Evolutionary conservation across 2,888 invertebrate genomes (phyloP), one percentile per base, ranked within the genome.

Genomic region (Chloromyia formosa): DNA sequence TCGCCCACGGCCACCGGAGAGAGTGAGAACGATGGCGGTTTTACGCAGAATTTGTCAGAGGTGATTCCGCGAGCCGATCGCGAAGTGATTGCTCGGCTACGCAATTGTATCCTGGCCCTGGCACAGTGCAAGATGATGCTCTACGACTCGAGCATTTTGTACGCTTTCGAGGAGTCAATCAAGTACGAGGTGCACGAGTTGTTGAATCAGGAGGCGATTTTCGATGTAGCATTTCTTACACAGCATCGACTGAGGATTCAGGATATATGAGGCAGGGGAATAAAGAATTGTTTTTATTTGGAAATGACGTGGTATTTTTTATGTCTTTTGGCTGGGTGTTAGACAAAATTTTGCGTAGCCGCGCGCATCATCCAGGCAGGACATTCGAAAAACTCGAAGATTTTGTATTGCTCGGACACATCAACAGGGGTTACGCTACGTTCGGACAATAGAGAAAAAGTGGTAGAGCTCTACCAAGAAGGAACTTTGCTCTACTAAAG

Each of bases 121-220:
- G 92, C 94, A 0, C 91, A 94, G 23, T 93, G 94, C 78, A 94
- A 94, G 82, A 92, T 98, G 86, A 92, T 95, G 88, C 86, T 99
- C 1, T 97, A 92, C 80, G 97, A 98, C 82, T 96, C 96, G 0
- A 96, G 95, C 81, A 94, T 98, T 62, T 89, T 93, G 79, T 94
- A 94, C 82, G 95, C 97, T 0, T 98, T 91, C 84, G 95, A 97
- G 79, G 94, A 94, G 82, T 97, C 97, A 5, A 84, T 90, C 54
- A 93, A 94, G 82, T 96, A 95, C 82, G 88, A 88, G 12, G 92
- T 94, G 10, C 89, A 89, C 78, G 94, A 96, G 77, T 84, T 97
- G 16, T 86, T 96, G 12, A 90, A 92, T 78, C 94, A 95, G 1
- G 96, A 96, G 83, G 90, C 93, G 0, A 94, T 94, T 88, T 87